Percentiles rank a stretch among this genome's conserved stretches.
Conservation (phyloP, 2,113 vertebrate species). For the Anarhynchus alexandrinus region DNA sequence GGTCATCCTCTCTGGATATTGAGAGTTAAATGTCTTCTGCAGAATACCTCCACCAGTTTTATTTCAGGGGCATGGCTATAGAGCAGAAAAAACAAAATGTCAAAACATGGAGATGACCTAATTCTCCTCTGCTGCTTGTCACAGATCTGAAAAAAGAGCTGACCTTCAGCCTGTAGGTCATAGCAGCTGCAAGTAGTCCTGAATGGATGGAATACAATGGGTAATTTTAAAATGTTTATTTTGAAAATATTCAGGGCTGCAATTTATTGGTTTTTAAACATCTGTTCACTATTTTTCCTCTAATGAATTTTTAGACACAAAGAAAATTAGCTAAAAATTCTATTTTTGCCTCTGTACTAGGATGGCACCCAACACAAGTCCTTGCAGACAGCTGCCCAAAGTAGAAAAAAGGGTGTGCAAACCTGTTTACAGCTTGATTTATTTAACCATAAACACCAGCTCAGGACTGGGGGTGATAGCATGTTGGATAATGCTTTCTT, state of each 20-base stretch:
- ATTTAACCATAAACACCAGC: not conserved
- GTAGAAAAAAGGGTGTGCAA: not conserved
- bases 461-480: not conserved
- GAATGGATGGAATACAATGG: not conserved
- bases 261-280: not conserved
- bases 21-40: not conserved
- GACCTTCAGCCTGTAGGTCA: not conserved
- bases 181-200: not conserved
- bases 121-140: not conserved
- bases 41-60: not conserved
- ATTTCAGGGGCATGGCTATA: not conserved
- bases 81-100: no score
- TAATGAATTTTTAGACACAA: not conserved
- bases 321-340: not conserved
- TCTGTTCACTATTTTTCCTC: not conserved
- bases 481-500: not conserved
- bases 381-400: not conserved
- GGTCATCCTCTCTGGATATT: accelerated
- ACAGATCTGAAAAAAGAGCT: not conserved
- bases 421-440: not conserved
- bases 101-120: not conserved
- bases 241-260: not conserved
- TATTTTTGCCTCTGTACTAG: not conserved
- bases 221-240: not conserved
- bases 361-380: not conserved